A percentile compares a stretch with the other conserved stretches of the same genome.
These are phyloP conservation scores for Theristicus caerulescens DNA, from an alignment of 2,113 vertebrate species.

Conservation along the genomic window DNA sequence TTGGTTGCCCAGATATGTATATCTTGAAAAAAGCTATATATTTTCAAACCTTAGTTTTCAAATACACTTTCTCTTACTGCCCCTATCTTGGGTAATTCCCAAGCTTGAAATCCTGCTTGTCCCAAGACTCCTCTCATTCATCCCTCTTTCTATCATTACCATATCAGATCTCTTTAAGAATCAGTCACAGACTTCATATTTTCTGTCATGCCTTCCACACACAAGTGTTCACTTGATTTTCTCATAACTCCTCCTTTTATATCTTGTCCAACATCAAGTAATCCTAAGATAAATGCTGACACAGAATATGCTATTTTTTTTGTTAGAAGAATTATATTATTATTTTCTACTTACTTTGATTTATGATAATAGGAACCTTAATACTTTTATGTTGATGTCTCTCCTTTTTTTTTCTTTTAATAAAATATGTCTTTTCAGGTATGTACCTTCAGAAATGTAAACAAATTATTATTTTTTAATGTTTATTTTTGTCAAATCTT, in stretches of 20 bases:
- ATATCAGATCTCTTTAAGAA: neutral
- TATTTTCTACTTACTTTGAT: neutral
- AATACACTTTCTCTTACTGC: neutral
- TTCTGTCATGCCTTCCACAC: neutral
- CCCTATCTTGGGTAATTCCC: neutral
- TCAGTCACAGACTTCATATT: neutral
- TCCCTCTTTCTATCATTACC: neutral
- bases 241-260: neutral
- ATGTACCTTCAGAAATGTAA: neutral
- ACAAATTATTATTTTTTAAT: neutral
- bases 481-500: neutral
- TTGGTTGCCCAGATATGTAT: neutral
- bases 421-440: neutral
- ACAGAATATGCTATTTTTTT: neutral
- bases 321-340: neutral
- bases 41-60: neutral
- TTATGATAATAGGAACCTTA: neutral
- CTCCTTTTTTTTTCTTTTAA: neutral
- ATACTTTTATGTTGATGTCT: neutral
- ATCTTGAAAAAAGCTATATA: neutral
- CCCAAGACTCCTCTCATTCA: neutral
- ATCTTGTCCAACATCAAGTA: neutral
- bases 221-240: neutral
- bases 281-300: neutral
- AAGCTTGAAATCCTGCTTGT: neutral